Evolutionary conservation across 2,888 invertebrate genomes (phyloP).

Genomic region (Napeogenes sylphis): DNA sequence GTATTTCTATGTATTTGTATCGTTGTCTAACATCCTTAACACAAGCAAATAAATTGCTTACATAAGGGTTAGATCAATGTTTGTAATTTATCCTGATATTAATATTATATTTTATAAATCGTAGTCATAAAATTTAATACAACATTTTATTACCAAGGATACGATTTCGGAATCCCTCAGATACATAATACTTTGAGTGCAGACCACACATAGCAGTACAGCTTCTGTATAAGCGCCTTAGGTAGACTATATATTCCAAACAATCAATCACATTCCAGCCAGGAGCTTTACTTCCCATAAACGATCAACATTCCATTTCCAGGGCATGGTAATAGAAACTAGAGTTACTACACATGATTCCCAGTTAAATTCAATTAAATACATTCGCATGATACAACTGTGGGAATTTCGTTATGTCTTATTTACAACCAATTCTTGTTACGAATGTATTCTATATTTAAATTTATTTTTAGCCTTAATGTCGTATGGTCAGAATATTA

Average conservation of each 20-base stretch:
- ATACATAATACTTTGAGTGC: background rate
- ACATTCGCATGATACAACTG: constrained; percentile 12
- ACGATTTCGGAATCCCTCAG: background rate
- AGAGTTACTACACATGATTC: constrained; percentile 17
- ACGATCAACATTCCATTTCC: constrained; percentile 35
- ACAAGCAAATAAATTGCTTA: too few species aligned
- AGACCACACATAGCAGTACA: background rate
- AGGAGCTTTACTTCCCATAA: constrained; percentile 30
- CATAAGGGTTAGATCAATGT: too few species aligned
- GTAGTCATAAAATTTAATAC: too few species aligned
- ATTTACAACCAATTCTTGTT: constrained; percentile 8
- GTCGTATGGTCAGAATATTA: background rate
- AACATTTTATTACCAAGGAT: background rate
- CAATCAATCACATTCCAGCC: constrained; percentile 28
- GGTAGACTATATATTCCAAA: constrained; percentile 19
- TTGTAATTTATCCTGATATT: too few species aligned
- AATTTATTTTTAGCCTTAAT: background rate
- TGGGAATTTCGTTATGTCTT: background rate
- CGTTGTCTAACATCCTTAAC: too few species aligned
- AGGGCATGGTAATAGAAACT: constrained; percentile 28
- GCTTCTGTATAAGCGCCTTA: constrained; percentile 13
- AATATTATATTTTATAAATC: too few species aligned
- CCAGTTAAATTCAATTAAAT: constrained; percentile 25
- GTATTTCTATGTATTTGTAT: too few species aligned
- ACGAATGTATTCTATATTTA: constrained; percentile 5